Conservation (phyloP, 2,888 invertebrate species). For the Rhopalosiphum nymphaeae region DNA sequence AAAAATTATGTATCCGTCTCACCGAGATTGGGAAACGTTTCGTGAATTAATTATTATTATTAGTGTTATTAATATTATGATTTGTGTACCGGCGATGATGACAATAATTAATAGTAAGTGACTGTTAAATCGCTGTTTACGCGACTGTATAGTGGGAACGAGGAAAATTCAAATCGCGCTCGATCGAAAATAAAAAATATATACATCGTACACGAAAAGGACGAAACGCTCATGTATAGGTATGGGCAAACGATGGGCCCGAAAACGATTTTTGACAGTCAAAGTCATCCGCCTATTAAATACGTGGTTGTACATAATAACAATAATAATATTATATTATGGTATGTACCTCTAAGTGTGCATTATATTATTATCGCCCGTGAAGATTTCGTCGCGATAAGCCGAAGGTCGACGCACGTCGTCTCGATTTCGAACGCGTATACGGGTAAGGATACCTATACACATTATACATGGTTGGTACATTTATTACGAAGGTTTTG, state of each 20-base stretch:
- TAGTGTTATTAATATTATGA: neutral
- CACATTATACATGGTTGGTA: neutral
- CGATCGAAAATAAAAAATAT: neutral
- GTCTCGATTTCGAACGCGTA: neutral
- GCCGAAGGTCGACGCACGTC: neutral
- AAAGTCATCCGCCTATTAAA: neutral
- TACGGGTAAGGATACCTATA: neutral
- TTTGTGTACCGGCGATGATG: neutral
- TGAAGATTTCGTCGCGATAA: conserved; percentile 2
- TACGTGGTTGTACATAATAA: neutral
- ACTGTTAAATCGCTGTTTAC: neutral
- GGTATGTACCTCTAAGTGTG: neutral
- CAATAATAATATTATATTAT: neutral
- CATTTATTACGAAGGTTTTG: neutral
- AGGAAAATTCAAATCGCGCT: neutral
- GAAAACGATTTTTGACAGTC: neutral
- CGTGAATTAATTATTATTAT: neutral
- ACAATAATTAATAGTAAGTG: conserved; percentile 39
- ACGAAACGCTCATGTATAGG: neutral
- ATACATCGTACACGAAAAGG: neutral
- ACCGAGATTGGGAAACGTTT: conserved; percentile 32
- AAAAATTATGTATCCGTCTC: neutral
- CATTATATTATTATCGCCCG: neutral
- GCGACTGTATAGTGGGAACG: neutral
- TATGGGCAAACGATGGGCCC: neutral